Evolutionary conservation across 1,140 invertebrate genomes (phyloP), one percentile per base, ranked within the genome.

Genomic region (Aphaenogaster rudis): DNA sequence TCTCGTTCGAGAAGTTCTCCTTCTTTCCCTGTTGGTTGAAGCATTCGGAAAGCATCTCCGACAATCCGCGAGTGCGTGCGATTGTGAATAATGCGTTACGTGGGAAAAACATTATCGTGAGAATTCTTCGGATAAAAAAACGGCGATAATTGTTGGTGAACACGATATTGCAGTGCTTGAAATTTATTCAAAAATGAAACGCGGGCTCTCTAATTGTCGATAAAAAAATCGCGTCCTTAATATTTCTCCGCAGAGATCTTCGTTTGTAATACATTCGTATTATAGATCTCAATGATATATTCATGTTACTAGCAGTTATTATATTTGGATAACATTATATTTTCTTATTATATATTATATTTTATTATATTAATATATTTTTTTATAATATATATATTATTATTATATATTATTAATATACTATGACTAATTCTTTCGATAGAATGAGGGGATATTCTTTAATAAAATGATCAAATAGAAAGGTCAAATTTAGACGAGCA

Each of bases 31-130:
- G 39, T 7, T 69, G 28, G 50, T n/a, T 13, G 21, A 28, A 17
- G 15, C 6, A 36, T 5, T 45, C 48, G 9, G 45, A 64, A 15
- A 28, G 28, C 28, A 28, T 33, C 15, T 15, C 42, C 28, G 48
- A 69, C 63, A 71, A 54, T 48, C 15, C 17, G 28, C 42, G 77
- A 21, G 28, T 36, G 77, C 3, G 78, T 15, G 50, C 54, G 28
- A 59, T 36, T 13, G 9, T 3, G 50, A 66, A 39, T 13, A 3
- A n/a, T 28, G 28, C 6, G 17, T 36, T 42, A 61, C 52, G 8
- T 54, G 48, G 48, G 79, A 71, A 15, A 59, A 9, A 28, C 63
- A 6, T 42, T 52, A 39, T 67, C 79, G 66, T 82, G 39, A 36
- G 39, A 72, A 71, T 17, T 33, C 21, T 28, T 59, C 4, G 33